These are phyloP conservation scores for Magallana gigas DNA, from an alignment of 1,140 invertebrate genomes.

Conservation along the genomic window DNA sequence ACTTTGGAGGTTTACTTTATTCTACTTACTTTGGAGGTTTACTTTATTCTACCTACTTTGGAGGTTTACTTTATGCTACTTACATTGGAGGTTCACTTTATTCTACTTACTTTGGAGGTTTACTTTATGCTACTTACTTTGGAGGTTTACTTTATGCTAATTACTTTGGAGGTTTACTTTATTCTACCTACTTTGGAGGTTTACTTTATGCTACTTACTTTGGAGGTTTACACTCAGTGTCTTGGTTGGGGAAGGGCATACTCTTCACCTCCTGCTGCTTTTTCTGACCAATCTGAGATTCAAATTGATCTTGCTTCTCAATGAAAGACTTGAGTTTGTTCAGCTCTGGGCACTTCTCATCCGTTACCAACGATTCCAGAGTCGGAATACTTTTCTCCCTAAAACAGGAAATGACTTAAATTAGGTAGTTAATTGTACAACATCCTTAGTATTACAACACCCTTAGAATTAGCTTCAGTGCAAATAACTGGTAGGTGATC, in stretches of 20 bases:
- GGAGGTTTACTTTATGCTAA: background rate
- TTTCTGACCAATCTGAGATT: conserved; percentile 65
- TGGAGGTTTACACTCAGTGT: conserved; percentile 89
- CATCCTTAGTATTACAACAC: conserved; percentile 65
- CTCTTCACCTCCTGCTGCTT: conserved; percentile 64
- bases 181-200: background rate
- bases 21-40: no score
- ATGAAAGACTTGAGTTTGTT: no score
- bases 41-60: no score
- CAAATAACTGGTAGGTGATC: no score
- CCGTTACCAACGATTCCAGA: no score
- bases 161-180: background rate
- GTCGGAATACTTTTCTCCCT: no score
- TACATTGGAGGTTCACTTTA: conserved; percentile 87
- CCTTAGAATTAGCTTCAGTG: no score
- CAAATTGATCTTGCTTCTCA: conserved; percentile 70
- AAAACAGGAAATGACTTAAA: background rate
- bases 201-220: conserved; percentile 62
- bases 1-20: no score
- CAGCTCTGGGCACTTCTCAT: no score
- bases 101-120: conserved; percentile 7
- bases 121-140: background rate
- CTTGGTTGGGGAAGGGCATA: conserved; percentile 75
- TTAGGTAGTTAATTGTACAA: no score
- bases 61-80: no score